phyloP scores from a whole-genome alignment of 2,113 vertebrate genomes.

The Sinocyclocheilus grahami region DNA sequence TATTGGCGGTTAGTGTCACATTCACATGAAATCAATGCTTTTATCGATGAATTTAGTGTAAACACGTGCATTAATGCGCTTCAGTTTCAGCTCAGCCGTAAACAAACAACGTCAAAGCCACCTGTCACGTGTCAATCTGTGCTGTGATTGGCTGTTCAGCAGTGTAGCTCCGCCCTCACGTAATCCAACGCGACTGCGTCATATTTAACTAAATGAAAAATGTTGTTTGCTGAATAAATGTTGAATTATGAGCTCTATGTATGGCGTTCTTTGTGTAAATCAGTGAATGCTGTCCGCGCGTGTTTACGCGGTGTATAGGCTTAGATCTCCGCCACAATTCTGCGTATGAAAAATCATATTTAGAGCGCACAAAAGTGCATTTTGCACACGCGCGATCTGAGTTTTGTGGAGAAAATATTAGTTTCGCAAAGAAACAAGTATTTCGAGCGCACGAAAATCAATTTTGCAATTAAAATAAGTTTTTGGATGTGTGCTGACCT shows the following conservation, averaged over 20 bases:
- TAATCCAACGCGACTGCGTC: background rate
- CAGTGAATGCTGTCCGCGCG: background rate
- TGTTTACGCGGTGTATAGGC: too few species aligned
- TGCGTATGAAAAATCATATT: too few species aligned
- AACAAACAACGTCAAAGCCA: background rate
- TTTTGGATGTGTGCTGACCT: too few species aligned
- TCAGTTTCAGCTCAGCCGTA: background rate
- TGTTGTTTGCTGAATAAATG: background rate
- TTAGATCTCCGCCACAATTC: too few species aligned
- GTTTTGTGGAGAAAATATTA: too few species aligned
- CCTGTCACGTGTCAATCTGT: background rate
- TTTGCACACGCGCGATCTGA: too few species aligned
- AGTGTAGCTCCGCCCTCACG: background rate
- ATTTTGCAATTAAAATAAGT: too few species aligned
- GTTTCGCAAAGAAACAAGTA: too few species aligned
- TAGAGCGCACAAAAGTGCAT: too few species aligned
- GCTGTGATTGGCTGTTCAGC: background rate
- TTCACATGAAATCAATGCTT: background rate
- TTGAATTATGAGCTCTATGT: background rate
- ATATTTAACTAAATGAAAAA: background rate
- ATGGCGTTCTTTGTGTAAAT: background rate
- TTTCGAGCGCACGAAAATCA: too few species aligned
- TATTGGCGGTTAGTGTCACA: too few species aligned
- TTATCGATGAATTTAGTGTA: background rate
- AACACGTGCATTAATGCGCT: too few species aligned